Percentiles rank a stretch among this genome's conserved stretches.
Evolutionary conservation across 1,140 invertebrate species (phyloP).

Genomic region (Drosophila bipectinata): DNA sequence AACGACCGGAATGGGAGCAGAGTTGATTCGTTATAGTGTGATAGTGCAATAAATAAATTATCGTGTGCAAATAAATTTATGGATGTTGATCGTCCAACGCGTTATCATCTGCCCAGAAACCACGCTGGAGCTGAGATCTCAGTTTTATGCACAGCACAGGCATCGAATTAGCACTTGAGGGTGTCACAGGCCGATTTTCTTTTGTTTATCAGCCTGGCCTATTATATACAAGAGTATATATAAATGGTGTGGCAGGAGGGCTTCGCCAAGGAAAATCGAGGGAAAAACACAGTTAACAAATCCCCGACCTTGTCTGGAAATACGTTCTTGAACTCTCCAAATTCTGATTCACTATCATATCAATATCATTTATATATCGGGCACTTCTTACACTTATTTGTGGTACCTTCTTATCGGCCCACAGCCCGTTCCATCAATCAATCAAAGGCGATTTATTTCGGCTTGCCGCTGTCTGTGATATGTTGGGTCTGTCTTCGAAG

Average conservation of each 20-base stretch:
- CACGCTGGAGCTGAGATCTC: slow-evolving; percentile 6
- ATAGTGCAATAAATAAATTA: slow-evolving; percentile 77
- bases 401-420: slow-evolving; percentile 52
- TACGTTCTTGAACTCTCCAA: slow-evolving; percentile 50
- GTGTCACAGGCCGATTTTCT: slow-evolving; percentile 15
- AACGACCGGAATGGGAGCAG: not conserved
- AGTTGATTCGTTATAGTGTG: slow-evolving; percentile 18
- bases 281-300: not conserved
- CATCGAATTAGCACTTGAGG: slow-evolving; percentile 63
- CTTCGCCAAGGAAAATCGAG: not conserved
- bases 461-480: slow-evolving; percentile 42
- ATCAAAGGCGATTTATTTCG: slow-evolving; percentile 63
- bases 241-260: not conserved
- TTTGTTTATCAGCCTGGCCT: slow-evolving; percentile 40
- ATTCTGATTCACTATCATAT: slow-evolving; percentile 20
- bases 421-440: slow-evolving; percentile 61
- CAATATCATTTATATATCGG: slow-evolving; percentile 31
- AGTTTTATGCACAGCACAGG: slow-evolving; percentile 67
- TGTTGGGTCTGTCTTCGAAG: slow-evolving; percentile 8
- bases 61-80: slow-evolving; percentile 80
- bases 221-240: not conserved
- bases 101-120: slow-evolving; percentile 55
- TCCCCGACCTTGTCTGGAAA: slow-evolving; percentile 16
- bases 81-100: slow-evolving; percentile 38
- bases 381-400: slow-evolving; percentile 70